phyloP scores from a whole-genome alignment of 2,888 invertebrate species.

The Eulithis testata region DNA sequence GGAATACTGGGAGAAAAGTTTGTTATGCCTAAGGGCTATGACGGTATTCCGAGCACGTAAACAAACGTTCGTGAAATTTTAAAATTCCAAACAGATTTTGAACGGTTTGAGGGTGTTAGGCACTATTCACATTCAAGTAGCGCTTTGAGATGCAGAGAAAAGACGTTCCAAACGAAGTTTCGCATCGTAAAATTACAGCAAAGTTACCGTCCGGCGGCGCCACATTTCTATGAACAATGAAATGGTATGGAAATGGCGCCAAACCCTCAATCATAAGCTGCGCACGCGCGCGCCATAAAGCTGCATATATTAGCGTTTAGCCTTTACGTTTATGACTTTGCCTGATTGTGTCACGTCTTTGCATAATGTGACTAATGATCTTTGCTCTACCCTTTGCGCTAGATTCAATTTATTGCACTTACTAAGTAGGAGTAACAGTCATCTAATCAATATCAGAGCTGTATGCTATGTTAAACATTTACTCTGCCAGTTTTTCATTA shows the following conservation, averaged over 20 bases:
- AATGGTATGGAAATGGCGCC: slow-evolving; percentile 77
- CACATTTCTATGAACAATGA: slow-evolving; percentile 81
- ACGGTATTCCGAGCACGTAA: slow-evolving; percentile 60
- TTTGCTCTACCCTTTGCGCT: background rate
- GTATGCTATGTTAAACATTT: background rate
- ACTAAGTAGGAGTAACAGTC: background rate
- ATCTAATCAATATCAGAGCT: background rate
- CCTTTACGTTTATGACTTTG: slow-evolving; percentile 54
- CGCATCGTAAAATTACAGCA: slow-evolving; percentile 76
- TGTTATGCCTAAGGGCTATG: slow-evolving; percentile 47
- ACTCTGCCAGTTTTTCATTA: background rate
- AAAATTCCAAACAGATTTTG: slow-evolving; percentile 62
- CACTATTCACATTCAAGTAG: slow-evolving; percentile 63
- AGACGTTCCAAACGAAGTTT: slow-evolving; percentile 59
- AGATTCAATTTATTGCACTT: background rate
- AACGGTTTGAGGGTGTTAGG: slow-evolving; percentile 54
- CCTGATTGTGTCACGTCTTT: slow-evolving; percentile 63
- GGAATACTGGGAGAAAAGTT: slow-evolving; percentile 45
- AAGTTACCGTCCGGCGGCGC: slow-evolving; percentile 74
- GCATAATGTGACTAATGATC: slow-evolving; percentile 43
- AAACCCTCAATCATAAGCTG: slow-evolving; percentile 70
- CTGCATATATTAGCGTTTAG: slow-evolving; percentile 56
- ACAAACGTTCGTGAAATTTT: slow-evolving; percentile 65
- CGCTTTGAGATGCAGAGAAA: slow-evolving; percentile 64
- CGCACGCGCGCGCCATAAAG: slow-evolving; percentile 68